Evolutionary conservation across 2,888 invertebrate species (phyloP).

Genomic region (Cotesia congregata): DNA sequence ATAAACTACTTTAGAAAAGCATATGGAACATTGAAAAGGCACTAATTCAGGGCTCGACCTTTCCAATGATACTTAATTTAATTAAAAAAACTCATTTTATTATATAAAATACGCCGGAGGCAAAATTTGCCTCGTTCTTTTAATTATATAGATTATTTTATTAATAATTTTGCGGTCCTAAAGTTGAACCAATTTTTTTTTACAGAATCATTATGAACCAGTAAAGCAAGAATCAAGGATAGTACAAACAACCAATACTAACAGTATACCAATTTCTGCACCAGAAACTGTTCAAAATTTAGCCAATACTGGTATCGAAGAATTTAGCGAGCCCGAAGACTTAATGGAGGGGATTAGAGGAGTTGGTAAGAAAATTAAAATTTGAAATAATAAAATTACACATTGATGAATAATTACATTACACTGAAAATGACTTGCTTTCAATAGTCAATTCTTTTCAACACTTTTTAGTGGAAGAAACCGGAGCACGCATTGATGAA

Average conservation of each 20-base stretch:
- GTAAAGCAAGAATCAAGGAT: constrained; percentile 64
- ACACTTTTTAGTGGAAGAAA: constrained; percentile 62
- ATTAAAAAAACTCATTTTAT: no score
- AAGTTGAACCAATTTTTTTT: not conserved
- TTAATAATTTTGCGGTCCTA: not conserved
- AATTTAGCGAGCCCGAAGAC: constrained; percentile 89
- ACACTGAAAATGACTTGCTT: constrained; percentile 1
- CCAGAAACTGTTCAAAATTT: constrained; percentile 56
- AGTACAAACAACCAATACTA: constrained; percentile 63
- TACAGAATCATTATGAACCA: constrained; percentile 66
- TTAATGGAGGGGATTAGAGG: constrained; percentile 88
- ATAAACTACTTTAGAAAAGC: no score
- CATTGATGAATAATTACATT: constrained; percentile 7
- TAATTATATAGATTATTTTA: no score
- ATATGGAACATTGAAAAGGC: no score
- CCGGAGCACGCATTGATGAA: constrained; percentile 68
- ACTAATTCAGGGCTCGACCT: no score
- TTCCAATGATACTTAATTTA: no score
- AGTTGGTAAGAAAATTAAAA: constrained; percentile 76
- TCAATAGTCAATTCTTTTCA: constrained; percentile 23
- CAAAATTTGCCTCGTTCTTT: no score
- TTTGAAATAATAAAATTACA: not conserved
- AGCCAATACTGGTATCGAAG: constrained; percentile 76
- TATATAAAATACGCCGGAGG: no score
- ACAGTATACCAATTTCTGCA: constrained; percentile 61